Base-by-base conservation (phyloP, 1,140 invertebrate genomes). In the Notospermus geniculatus region DNA sequence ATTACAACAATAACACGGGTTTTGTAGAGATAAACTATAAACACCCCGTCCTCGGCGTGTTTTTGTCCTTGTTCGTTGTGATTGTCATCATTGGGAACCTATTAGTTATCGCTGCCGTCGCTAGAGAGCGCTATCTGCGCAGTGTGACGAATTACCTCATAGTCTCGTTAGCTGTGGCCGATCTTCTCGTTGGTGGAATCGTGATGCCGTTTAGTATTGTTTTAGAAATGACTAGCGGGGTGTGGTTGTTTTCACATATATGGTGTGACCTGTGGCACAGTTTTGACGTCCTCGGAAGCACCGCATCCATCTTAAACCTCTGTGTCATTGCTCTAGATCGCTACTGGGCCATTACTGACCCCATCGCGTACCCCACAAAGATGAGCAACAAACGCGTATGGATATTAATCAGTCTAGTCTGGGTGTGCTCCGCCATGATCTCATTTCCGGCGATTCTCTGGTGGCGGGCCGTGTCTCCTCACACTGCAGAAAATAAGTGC, bases 91-190 rank as follows among this genome's bases (percentile, higher is more conserved):
- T 72, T 19, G 95, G 95, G 19, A 98, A 98, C 82, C 87, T 94
- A 45, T 83, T 98, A 58, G 96, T 99, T 2, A 97, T 98, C 65
- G 83, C 97, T 11, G 93, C 93, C 65, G 95, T 99, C 7, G 96
- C 95, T 77, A 97, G 91, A 2, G 95, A 98, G 79, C 88, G 92
- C 72, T 95, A 95, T 4, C 83, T 99, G n/a, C 86, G 95, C 59
- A 96, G 95, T 62, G 95, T 98, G 1, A 95, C 97, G 72, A 99
- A 98, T 82, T 98, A 97, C 81, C 96, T 98, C 80, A 93, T 98
- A 67, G 94, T 98, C 0, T 97, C 94, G 7, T 80, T 99, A 59
- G 96, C 97, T 0, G 91, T 97, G n/a, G 94, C 95, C 0, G 96
- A 99, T 79, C 84, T 98, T n/a, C 92, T 93, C 9, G 95, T 99